Percentiles rank a stretch among this genome's conserved stretches.
These are phyloP conservation scores for Serinus canaria DNA, from an alignment of 2,113 vertebrate species.

Conservation along the genomic window DNA sequence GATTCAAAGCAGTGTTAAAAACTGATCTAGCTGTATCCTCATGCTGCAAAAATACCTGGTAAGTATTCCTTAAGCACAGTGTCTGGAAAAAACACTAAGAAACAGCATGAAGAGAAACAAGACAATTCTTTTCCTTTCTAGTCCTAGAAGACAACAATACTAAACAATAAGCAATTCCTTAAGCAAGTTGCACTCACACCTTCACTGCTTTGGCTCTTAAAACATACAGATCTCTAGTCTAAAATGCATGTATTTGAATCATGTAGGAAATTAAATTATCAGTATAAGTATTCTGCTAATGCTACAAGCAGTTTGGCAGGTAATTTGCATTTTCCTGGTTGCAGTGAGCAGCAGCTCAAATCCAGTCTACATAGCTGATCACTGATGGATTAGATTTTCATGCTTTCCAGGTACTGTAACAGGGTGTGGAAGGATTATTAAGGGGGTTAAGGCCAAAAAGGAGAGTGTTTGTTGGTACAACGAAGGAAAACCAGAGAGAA, in stretches of 20 bases:
- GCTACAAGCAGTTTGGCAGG: neutral
- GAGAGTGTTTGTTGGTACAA: neutral
- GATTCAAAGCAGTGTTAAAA: neutral
- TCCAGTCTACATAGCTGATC: neutral
- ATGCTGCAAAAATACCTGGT: neutral
- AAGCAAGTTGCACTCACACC: neutral
- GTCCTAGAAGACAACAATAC: neutral
- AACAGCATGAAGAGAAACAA: neutral
- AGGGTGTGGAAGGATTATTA: neutral
- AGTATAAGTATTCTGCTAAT: neutral
- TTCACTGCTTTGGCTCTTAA: neutral
- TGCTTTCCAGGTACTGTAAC: neutral
- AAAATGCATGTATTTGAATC: neutral
- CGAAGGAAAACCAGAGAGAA: neutral
- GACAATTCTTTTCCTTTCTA: neutral
- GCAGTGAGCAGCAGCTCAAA: neutral
- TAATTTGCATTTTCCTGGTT: neutral
- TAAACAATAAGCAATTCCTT: neutral
- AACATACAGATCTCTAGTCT: neutral
- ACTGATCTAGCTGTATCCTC: neutral
- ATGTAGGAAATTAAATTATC: neutral
- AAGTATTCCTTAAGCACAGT: neutral
- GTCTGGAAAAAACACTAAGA: neutral
- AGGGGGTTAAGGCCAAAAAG: conserved; percentile 54
- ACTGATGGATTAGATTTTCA: neutral